These are phyloP conservation scores for Linurgus olivaceus DNA, from an alignment of 2,797 vertebrate genomes.

Conservation along the genomic window DNA sequence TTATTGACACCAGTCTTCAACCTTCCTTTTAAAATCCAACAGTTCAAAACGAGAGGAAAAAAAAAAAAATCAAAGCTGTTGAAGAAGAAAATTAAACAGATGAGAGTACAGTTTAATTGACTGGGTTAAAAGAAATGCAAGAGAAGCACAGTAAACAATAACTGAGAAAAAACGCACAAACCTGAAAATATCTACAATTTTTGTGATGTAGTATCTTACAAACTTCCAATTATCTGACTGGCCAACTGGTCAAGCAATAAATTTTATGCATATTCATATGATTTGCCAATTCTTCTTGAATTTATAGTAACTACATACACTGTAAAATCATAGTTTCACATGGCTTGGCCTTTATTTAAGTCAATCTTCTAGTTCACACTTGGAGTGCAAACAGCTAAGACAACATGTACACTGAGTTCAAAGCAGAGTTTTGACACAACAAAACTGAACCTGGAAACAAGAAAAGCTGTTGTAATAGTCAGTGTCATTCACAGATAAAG, in stretches of 20 bases:
- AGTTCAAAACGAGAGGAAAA: not conserved
- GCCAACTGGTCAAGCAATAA: not conserved
- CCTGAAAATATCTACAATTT: not conserved
- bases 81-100: not conserved
- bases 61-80: not conserved
- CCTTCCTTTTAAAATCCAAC: not conserved
- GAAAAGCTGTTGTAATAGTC: conserved; percentile 44
- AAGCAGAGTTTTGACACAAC: conserved; percentile 52
- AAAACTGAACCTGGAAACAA: conserved; percentile 34
- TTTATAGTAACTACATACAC: not conserved
- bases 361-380: not conserved
- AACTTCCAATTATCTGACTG: not conserved
- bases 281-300: not conserved
- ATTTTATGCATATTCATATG: not conserved
- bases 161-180: not conserved
- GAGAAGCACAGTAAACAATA: not conserved
- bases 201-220: not conserved
- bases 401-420: conserved; percentile 19
- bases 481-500: conserved; percentile 35
- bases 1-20: not conserved
- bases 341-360: not conserved
- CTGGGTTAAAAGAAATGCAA: not conserved
- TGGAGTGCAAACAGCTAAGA: not conserved
- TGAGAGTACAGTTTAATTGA: not conserved
- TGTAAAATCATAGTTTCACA: not conserved